Base-by-base conservation (phyloP, 1,140 invertebrate species). In the Sminthurides bifidus region DNA sequence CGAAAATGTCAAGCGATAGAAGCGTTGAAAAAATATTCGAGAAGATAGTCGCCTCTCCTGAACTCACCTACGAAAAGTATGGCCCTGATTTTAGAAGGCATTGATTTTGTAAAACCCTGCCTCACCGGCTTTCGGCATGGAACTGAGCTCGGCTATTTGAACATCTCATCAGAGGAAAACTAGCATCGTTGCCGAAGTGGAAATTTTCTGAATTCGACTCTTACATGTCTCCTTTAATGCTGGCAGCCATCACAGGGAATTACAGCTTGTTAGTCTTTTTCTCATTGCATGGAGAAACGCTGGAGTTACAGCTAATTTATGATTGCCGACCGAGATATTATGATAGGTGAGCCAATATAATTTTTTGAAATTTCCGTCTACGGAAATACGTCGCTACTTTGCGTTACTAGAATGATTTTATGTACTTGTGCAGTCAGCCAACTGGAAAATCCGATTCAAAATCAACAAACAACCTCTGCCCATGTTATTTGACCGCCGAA, bases 221-320 rank as follows among this genome's bases (percentile, higher is more conserved):
- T 2, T 26, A 41, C 38, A 50, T 59, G 3, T 52, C 52, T 15
- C 58, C 58, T 1, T 24, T 55, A 12, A 26, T 55, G 29, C 29
- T 59, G 38, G 52, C 58, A 3, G 52, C 52, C 0, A 52, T 21
- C 27, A 15, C 19, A 15, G 58, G 58, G 1, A 46, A 55, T 44
- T 59, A 59, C 30, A 48, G 55, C 6, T 19, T 59, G 14, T 35
- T 59, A 2, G 33, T 49, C 26, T 24, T 55, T 6, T 48, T 59
- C 17, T 37, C 26, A 12, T 19, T 48, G 2, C 24, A 31, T 26
- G 52, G 52, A 1, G 58, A 59, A 29, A 24, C 30, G 31, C 19
- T 59, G 3, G 45, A 43, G 2, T 0, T 14, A 26, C 24, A 12
- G 24, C 21, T 10, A 43, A 43, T 6, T 6, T 43, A 43, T 23